Percentiles rank a stretch among this genome's conserved stretches.
Conservation (phyloP, 2,797 vertebrate genomes). For the Mallotus villosus region DNA sequence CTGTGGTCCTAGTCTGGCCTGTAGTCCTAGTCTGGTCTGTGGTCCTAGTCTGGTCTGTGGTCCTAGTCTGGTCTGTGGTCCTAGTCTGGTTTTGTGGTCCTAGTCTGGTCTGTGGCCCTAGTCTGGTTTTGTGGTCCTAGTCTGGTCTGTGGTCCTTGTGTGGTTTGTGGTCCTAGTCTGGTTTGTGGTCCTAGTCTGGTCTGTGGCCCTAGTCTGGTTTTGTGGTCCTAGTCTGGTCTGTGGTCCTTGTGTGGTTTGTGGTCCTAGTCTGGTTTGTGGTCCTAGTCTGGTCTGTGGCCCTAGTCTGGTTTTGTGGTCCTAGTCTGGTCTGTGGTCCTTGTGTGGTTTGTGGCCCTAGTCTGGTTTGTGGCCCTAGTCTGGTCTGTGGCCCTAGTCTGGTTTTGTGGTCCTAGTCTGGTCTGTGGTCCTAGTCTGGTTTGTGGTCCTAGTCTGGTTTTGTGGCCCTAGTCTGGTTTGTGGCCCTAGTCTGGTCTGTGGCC, state of each 20-base stretch:
- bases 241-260: no score
- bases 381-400: no score
- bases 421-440: conserved; percentile 3
- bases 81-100: no score
- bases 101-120: no score
- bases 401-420: conserved; percentile 7
- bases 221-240: no score
- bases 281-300: no score
- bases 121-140: not conserved
- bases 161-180: no score
- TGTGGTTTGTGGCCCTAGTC: not conserved
- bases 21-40: conserved; percentile 4
- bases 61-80: conserved; percentile 9
- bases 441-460: conserved; percentile 1
- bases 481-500: not conserved
- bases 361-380: conserved; percentile 15
- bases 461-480: no score
- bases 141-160: no score
- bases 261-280: conserved; percentile 1
- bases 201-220: not conserved
- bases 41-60: no score
- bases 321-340: not conserved
- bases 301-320: not conserved
- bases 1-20: not conserved
- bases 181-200: not conserved